phyloP scores from a whole-genome alignment of 2,113 vertebrate genomes.

The Hippocampus zosterae region DNA sequence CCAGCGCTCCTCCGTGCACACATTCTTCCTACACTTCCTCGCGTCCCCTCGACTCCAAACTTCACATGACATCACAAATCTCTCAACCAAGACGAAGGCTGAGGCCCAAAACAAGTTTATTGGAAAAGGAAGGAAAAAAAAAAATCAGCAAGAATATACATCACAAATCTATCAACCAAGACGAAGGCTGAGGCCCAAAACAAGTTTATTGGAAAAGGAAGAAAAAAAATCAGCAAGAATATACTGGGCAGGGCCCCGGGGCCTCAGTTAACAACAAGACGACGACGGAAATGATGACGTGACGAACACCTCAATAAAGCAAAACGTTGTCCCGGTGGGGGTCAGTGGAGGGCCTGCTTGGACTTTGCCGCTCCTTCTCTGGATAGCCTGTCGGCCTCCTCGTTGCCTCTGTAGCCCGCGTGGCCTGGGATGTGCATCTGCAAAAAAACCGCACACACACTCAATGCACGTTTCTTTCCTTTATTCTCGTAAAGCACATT shows the following conservation, averaged over 20 bases:
- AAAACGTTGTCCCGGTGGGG: background rate
- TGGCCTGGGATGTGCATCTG: conserved; percentile 93
- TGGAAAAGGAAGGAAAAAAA: background rate
- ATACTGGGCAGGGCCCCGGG: no score
- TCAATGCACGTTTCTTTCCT: background rate
- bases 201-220: background rate
- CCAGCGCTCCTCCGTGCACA: no score
- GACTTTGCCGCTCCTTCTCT: conserved; percentile 79
- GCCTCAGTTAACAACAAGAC: background rate
- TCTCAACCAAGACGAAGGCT: background rate
- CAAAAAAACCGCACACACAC: background rate
- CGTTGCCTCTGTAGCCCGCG: conserved; percentile 86
- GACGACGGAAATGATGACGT: no score
- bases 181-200: background rate
- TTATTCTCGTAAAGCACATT: no score
- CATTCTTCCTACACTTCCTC: background rate
- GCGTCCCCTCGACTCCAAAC: background rate
- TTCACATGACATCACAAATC: background rate
- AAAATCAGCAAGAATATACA: background rate
- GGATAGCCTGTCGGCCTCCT: conserved; percentile 88
- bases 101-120: background rate
- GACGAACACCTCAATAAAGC: background rate
- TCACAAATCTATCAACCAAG: background rate
- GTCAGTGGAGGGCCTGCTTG: background rate
- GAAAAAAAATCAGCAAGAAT: background rate